Evolutionary conservation across 1,140 invertebrate genomes (phyloP), one percentile per base, ranked within the genome.

Genomic region (Drosophila pandora): DNA sequence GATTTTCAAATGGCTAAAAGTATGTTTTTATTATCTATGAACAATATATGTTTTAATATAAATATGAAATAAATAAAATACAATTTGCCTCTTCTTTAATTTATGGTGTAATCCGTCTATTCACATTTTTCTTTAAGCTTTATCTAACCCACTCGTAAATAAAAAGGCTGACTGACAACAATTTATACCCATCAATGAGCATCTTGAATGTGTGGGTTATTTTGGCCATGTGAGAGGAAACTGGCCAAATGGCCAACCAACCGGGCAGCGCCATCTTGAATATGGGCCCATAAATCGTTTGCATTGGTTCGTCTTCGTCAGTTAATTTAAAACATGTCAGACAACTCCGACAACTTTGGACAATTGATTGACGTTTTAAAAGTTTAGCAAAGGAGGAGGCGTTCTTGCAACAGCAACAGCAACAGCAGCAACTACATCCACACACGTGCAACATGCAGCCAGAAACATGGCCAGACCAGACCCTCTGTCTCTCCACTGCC

Each of bases 281-380:
- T 63, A 58, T 61, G 76, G 63, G 60, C 83, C 71, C 83, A 88
- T 88, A 88, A 88, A 89, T 88, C 83, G 84, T 72, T 72, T 83
- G 69, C 70, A 82, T 79, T 83, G 69, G 83, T 73, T 88, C 84
- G 84, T 89, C 83, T 88, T 89, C 83, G 83, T 88, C 83, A 88
- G 83, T 88, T 88, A 88, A 88, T 88, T 88, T 88, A 88, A 88
- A 88, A 88, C 79, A 88, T 88, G 83, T 88, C 83, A 89, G 83
- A 88, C 84, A 88, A 77, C 84, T 89, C 83, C 61, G 83, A 89
- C 83, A 88, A 88, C 84, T 88, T 88, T 84, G 76, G 83, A 88
- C 83, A 89, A 89, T 88, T 88, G 83, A 88, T 88, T 88, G 83
- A 88, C 83, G 83, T 80, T 89, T 88, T 88, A 88, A 88, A 88